Percentiles rank a stretch among this genome's conserved stretches.
These are phyloP conservation scores for Mesitornis unicolor DNA, from an alignment of 2,113 vertebrate species.

Conservation along the genomic window DNA sequence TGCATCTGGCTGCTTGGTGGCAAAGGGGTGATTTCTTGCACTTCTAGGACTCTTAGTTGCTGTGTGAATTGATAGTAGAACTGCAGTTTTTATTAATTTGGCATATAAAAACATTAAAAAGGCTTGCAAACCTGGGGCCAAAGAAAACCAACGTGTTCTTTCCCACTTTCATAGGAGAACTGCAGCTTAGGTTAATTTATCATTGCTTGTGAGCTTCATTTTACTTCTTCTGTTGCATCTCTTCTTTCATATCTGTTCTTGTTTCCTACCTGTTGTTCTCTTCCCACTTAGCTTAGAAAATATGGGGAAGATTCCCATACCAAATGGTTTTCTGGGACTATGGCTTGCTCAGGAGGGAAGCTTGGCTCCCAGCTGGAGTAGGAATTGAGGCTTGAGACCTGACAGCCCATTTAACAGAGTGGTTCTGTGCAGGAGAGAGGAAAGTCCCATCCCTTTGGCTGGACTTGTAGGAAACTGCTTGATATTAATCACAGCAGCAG, in stretches of 20 bases:
- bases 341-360: not conserved
- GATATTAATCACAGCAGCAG: not conserved
- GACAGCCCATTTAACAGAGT: not conserved
- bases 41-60: not conserved
- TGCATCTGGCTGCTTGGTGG: not conserved
- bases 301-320: not conserved
- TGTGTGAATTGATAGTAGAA: not conserved
- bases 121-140: not conserved
- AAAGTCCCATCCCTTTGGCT: not conserved
- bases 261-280: not conserved
- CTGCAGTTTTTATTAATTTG: not conserved
- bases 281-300: not conserved
- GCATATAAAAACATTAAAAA: not conserved
- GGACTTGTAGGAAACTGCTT: not conserved
- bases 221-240: not conserved
- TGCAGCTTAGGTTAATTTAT: not conserved
- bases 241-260: not conserved
- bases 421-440: not conserved
- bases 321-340: not conserved
- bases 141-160: not conserved
- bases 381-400: not conserved
- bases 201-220: not conserved
- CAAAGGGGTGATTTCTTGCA: not conserved
- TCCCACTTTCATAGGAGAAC: not conserved
- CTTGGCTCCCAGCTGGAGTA: fast-evolving